Base-by-base conservation (phyloP, 1,140 invertebrate genomes). In the Hestina assimilis region DNA sequence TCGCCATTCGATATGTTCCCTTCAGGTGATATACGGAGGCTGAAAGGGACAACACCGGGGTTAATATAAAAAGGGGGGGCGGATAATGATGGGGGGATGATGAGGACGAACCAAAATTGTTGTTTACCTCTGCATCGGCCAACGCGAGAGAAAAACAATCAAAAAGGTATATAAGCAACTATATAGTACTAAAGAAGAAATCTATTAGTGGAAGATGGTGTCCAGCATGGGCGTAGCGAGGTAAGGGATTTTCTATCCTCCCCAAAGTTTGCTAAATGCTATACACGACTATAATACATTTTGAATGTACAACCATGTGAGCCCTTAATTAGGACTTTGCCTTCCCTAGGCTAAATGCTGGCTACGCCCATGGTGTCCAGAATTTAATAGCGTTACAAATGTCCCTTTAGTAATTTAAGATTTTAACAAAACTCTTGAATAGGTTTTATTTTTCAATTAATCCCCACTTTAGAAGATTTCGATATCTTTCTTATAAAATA, bases 1-100 rank as follows among this genome's bases (percentile, higher is more conserved):
- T 93, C 93, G 74, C 83, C 83, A 83, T 89, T 90, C 23, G 87
- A 69, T 59, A 87, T 69, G 72, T 75, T 83, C 78, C 79, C 84
- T 71, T 87, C 86, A 73, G 87, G 86, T 82, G 83, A 89, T 72
- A 88, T 83, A 80, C 86, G 85, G 80, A 78, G 65, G 76, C 89
- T 89, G 83, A 77, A 89, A 89, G 78, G 80, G 86, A 87, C 81
- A 87, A 87, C 73, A 83, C 78, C 76, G 81, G 76, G 79, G 75
- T 80, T 80, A 84, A 83, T 81, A 81, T 58, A 71, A 78, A 67
- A 69, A 52, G 72, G 73, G 63, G 48, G 19, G 42, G n/a, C 33
- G 66, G 40, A 65, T 61, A 65, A 59, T 52, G 26, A 63, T 33
- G 47, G 45, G 42, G 53, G 62, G 55, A 72, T 81, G 75, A n/a